A percentile compares a stretch with the other conserved stretches of the same genome.
Evolutionary conservation across 1,140 invertebrate species (phyloP).

Genomic region (Drosophila ogumai): DNA sequence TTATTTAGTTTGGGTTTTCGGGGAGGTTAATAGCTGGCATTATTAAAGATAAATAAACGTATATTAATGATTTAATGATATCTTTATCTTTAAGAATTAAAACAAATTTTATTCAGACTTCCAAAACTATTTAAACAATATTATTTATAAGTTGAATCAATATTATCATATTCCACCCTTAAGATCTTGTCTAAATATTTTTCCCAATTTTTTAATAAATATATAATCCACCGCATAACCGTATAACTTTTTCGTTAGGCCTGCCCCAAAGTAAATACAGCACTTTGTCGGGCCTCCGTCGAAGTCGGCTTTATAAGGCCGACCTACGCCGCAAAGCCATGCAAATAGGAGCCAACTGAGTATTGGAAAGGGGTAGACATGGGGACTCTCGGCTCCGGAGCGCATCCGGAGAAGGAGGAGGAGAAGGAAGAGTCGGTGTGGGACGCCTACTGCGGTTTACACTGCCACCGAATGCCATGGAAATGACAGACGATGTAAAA

Average conservation of each 20-base stretch:
- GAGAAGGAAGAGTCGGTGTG: not conserved
- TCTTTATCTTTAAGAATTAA: not conserved
- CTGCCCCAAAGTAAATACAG: conserved; percentile 48
- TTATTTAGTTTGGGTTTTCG: not conserved
- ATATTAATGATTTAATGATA: not conserved
- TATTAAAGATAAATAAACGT: too few species aligned
- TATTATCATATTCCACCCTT: not conserved
- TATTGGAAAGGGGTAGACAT: conserved; percentile 53
- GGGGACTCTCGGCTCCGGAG: conserved; percentile 9
- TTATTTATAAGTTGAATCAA: too few species aligned
- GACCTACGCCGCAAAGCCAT: conserved; percentile 33
- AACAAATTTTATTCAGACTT: not conserved
- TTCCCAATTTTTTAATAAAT: not conserved
- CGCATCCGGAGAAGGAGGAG: not conserved
- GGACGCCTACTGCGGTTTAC: conserved; percentile 42
- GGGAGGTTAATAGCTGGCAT: not conserved
- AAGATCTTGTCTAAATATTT: not conserved
- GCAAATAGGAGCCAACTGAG: conserved; percentile 44
- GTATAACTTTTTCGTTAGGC: not conserved
- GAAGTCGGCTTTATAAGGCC: conserved; percentile 32
- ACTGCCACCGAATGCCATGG: conserved; percentile 56
- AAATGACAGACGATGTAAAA: conserved; percentile 81
- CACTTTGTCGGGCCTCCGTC: conserved; percentile 18
- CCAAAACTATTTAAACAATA: not conserved
- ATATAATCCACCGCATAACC: conserved; percentile 39